Evolutionary conservation across 2,888 invertebrate species (phyloP).

Genomic region (Drosophila cracens): DNA sequence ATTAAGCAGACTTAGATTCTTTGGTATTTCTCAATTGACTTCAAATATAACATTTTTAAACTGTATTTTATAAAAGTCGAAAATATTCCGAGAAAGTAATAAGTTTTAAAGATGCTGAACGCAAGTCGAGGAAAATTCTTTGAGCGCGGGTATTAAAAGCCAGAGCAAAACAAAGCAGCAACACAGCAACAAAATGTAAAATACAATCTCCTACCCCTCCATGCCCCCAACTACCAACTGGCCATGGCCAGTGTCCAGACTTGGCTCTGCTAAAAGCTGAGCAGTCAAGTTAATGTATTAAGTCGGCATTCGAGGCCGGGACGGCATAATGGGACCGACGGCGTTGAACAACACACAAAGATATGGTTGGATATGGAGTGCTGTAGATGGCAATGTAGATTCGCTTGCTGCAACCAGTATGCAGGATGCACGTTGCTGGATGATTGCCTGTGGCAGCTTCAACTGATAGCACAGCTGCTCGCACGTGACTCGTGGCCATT

Average conservation of each 20-base stretch:
- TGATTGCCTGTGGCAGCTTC: conserved; percentile 22
- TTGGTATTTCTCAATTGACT: background rate
- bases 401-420: background rate
- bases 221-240: background rate
- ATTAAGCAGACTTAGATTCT: background rate
- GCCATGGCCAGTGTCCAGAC: background rate
- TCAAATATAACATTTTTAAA: background rate
- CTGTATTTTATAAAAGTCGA: background rate
- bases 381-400: conserved; percentile 14
- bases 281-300: conserved; percentile 32
- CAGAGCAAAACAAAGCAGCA: background rate
- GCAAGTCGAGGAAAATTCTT: background rate
- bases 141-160: conserved; percentile 2
- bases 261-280: conserved; percentile 21
- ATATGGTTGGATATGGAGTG: conserved; percentile 5
- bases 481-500: conserved; percentile 27
- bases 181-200: background rate
- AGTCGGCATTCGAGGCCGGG: conserved; percentile 10
- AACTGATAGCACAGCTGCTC: conserved; percentile 17
- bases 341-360: conserved; percentile 16
- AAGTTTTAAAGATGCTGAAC: background rate
- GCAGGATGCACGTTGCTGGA: background rate
- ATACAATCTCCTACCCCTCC: background rate
- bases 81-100: background rate
- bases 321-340: background rate